Base-by-base conservation (phyloP, 2,888 invertebrate genomes). In the Stenchaetothrips biformis region DNA sequence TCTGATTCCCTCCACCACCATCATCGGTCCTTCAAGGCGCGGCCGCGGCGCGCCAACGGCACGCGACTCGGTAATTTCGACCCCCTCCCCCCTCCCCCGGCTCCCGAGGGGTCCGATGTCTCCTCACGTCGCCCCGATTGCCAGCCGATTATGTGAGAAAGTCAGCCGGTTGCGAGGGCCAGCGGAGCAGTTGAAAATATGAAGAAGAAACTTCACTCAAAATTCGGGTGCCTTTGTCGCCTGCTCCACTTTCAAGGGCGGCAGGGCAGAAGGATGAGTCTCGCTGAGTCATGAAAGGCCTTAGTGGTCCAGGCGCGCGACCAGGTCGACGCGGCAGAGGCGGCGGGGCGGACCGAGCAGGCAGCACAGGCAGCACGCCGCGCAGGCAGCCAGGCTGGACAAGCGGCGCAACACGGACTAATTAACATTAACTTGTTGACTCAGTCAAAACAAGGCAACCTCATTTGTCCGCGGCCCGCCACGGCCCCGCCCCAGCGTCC, bases 341-440 rank as follows among this genome's bases (percentile, higher is more conserved):
- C 8, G n/a, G n/a, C 67, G 67, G n/a, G 67, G 67, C n/a, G 21
- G 67, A 9, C 21, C 67, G n/a, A 7, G 62, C 62, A 13, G 62
- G 62, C 62, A n/a, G 21, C 67, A 9, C 67, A n/a, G 67, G 7
- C 67, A 6, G 21, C n/a, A 6, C 62, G 62, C n/a, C 62, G 7
- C 62, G n/a, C 62, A 13, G 8, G 7, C 8, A 7, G 8, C 11
- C n/a, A 21, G 67, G n/a, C 21, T 0, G n/a, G 21, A 9, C 67
- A 9, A 9, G n/a, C 21, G 3, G 6, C n/a, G 21, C n/a, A 2
- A 21, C 67, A 21, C 53, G 18, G 67, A 21, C 67, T 74, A 74
- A 74, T 74, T 74, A 74, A 21, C 67, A 74, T 74, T 74, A 74
- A 74, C 67, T 74, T 74, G 67, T 74, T 25, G 67, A 74, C 67